Conservation (phyloP, 2,888 invertebrate species). For the Poecilobothrus nobilitatus region DNA sequence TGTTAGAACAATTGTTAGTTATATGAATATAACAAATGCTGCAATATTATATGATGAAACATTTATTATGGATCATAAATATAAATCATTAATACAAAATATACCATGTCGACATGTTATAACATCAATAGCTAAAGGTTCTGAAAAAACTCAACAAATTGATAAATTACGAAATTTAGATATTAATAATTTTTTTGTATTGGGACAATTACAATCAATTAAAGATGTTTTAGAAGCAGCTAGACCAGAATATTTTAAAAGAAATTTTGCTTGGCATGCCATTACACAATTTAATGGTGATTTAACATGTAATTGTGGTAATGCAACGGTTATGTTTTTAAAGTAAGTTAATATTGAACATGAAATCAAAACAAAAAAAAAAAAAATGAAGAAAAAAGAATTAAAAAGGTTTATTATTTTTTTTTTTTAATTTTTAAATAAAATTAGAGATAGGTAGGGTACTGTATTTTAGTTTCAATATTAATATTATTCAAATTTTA, state of each 20-base stretch:
- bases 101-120: constrained; percentile 86
- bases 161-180: constrained; percentile 67
- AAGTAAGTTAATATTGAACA: constrained; percentile 33
- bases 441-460: no score
- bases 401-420: no score
- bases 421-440: no score
- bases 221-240: constrained; percentile 60
- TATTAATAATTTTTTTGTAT: constrained; percentile 80
- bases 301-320: constrained; percentile 64
- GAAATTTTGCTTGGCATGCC: constrained; percentile 82
- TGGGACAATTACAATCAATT: constrained; percentile 65
- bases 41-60: constrained; percentile 84
- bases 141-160: constrained; percentile 54
- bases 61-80: constrained; percentile 90
- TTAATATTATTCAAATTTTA: no score
- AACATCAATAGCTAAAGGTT: constrained; percentile 53
- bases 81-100: constrained; percentile 80
- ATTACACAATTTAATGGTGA: constrained; percentile 68
- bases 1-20: constrained; percentile 68
- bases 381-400: no score
- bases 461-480: no score
- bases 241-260: constrained; percentile 65
- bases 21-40: constrained; percentile 82
- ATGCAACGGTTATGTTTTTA: constrained; percentile 67
- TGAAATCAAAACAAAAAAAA: no score